Evolutionary conservation across 2,113 vertebrate genomes (phyloP).

Genomic region (Arvicanthis niloticus): DNA sequence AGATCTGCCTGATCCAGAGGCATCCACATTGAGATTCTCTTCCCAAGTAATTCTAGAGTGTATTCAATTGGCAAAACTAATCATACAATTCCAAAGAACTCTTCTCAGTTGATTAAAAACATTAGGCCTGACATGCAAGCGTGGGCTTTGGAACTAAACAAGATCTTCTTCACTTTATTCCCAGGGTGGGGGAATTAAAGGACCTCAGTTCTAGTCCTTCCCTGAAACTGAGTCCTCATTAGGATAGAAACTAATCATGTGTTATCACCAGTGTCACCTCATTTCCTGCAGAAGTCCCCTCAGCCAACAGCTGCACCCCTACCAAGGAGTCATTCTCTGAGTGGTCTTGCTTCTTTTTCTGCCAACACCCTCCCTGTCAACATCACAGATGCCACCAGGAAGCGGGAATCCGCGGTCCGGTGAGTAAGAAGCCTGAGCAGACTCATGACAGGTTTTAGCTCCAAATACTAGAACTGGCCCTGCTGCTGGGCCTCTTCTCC

Average conservation of each 20-base stretch:
- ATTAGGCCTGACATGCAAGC: neutral
- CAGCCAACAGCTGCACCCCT: slow-evolving; percentile 79
- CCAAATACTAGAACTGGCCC: neutral
- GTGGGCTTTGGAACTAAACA: neutral
- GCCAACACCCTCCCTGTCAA: slow-evolving; percentile 93
- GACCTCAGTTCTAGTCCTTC: neutral
- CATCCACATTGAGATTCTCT: neutral
- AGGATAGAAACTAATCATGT: neutral
- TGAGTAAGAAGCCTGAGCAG: slow-evolving; percentile 78
- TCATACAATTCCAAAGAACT: neutral
- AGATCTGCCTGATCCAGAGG: neutral
- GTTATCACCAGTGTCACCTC: neutral
- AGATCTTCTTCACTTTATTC: slow-evolving; percentile 11
- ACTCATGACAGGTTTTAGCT: neutral
- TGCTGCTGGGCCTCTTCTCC: neutral
- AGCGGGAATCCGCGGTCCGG: slow-evolving; percentile 92
- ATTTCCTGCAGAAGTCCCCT: slow-evolving; percentile 82
- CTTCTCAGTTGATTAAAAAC: slow-evolving; percentile 27
- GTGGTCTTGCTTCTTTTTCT: slow-evolving; percentile 91
- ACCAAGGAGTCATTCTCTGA: slow-evolving; percentile 89
- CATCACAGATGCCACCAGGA: slow-evolving; percentile 94
- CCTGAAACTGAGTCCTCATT: neutral
- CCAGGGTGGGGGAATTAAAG: slow-evolving; percentile 58
- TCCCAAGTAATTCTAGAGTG: neutral
- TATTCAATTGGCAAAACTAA: neutral